Conservation (phyloP, 30 jellyfish, hydroid and myxozoan genomes). For the Calvadosia cruxmelitensis region DNA sequence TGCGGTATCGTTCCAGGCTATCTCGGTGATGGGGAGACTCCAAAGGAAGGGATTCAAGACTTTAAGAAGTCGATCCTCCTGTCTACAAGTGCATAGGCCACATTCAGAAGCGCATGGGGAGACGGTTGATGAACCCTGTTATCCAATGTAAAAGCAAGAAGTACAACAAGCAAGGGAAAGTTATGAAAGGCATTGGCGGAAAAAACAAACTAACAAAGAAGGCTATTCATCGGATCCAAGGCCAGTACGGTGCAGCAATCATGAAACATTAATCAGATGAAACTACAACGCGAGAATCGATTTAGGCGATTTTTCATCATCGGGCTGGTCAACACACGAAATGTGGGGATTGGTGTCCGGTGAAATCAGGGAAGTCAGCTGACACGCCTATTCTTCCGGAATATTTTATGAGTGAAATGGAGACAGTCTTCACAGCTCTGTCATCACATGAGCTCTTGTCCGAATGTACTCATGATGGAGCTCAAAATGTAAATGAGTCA, state of each 20-base stretch:
- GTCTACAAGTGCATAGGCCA: no score
- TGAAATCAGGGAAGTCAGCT: background rate
- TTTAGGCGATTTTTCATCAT: background rate
- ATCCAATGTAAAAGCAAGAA: background rate
- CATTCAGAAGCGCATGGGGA: no score
- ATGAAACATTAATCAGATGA: background rate
- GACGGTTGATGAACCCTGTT: background rate
- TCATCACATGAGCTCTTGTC: background rate
- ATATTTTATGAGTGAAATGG: background rate
- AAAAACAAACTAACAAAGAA: background rate
- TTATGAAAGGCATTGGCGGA: constrained; percentile 1
- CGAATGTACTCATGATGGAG: constrained; percentile 1
- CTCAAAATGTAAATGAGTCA: constrained; percentile 1
- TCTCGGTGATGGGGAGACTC: no score
- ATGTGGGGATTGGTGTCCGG: no score
- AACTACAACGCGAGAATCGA: background rate
- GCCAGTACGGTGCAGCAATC: background rate
- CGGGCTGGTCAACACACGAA: background rate
- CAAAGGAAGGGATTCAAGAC: no score
- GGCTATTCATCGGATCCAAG: background rate
- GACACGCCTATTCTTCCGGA: background rate
- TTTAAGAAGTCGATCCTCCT: no score
- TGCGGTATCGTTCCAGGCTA: no score
- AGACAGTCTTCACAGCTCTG: background rate
- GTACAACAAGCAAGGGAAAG: background rate